Conservation (phyloP, 2,888 invertebrate genomes). For the Diplazon laetatorius region DNA sequence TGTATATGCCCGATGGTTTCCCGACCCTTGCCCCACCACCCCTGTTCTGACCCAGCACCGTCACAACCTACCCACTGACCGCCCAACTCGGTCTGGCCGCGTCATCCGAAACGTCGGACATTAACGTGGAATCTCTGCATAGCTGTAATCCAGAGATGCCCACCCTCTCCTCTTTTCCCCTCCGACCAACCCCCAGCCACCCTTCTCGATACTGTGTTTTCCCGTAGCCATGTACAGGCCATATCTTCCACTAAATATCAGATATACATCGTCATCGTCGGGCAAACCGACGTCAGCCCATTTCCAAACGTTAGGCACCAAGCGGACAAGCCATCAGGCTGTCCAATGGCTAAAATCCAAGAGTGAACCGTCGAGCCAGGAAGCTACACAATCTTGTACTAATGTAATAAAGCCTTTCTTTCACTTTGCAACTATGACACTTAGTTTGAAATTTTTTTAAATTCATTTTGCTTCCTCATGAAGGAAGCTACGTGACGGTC, state of each 20-base stretch:
- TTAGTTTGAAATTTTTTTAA: constrained; percentile 39
- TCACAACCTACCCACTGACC: neutral
- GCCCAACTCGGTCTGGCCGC: constrained; percentile 1
- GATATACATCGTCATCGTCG: neutral
- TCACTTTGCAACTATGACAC: constrained; percentile 53
- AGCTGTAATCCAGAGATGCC: no score
- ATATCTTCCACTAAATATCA: neutral
- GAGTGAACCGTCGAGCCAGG: constrained; percentile 21
- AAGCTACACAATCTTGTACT: constrained; percentile 55
- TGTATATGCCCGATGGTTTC: no score
- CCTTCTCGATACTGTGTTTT: neutral
- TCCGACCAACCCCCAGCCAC: neutral
- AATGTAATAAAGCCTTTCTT: constrained; percentile 51
- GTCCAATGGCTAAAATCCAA: constrained; percentile 23
- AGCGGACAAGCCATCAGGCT: constrained; percentile 8
- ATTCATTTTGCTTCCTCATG: no score
- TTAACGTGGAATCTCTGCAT: constrained; percentile 51
- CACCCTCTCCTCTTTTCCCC: neutral
- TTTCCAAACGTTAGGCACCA: constrained; percentile 17
- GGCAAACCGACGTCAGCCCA: constrained; percentile 7
- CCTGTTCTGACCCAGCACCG: constrained; percentile 6
- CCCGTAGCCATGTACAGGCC: constrained; percentile 2
- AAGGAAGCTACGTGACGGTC: no score
- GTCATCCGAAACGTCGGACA: constrained; percentile 49
- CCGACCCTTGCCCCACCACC: neutral